These are phyloP conservation scores for Leuciscus idus DNA, from an alignment of 2,113 vertebrate species.

Conservation along the genomic window DNA sequence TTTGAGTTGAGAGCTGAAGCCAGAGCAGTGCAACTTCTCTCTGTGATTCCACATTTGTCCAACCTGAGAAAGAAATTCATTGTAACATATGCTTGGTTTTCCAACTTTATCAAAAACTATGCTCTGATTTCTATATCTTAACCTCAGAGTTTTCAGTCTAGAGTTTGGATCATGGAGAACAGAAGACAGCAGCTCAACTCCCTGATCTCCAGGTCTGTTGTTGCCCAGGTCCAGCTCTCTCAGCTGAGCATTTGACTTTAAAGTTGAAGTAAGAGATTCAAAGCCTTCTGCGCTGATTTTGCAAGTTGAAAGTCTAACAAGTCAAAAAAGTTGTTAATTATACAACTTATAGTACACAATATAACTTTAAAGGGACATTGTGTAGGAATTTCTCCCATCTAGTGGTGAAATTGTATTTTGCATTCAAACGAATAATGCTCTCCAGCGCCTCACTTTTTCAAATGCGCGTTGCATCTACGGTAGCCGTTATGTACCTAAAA, in stretches of 20 bases:
- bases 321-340: neutral
- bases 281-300: neutral
- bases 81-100: neutral
- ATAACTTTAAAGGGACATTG: neutral
- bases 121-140: neutral
- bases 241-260: neutral
- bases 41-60: conserved; percentile 31
- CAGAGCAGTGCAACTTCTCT: neutral
- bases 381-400: too few species aligned
- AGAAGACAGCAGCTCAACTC: neutral
- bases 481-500: too few species aligned
- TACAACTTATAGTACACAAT: neutral
- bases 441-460: too few species aligned
- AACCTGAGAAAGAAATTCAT: neutral
- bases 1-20: neutral
- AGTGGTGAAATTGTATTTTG: too few species aligned
- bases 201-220: neutral
- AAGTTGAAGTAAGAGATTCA: neutral
- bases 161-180: neutral
- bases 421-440: too few species aligned
- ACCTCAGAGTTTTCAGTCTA: neutral
- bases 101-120: neutral
- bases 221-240: neutral
- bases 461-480: too few species aligned
- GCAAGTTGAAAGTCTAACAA: neutral